These are phyloP conservation scores for Caenorhabditis sp. DNA, from an alignment of 2,888 invertebrate species.

Conservation along the genomic window DNA sequence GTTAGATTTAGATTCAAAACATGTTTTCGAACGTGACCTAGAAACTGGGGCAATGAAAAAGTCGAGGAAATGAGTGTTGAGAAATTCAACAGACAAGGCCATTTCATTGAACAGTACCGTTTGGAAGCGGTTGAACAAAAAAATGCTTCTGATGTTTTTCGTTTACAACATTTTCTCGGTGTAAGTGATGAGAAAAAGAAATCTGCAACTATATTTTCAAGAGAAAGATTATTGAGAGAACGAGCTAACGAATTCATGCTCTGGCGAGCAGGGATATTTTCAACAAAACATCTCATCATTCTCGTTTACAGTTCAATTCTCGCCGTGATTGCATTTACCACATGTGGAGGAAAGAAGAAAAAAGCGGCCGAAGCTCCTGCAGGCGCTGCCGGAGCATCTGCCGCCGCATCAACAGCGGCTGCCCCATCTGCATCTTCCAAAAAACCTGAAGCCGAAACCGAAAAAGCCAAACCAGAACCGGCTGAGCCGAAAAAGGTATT, in stretches of 20 bases:
- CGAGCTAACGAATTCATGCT: no score
- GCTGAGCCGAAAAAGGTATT: neutral
- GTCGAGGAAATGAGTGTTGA: no score
- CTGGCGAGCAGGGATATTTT: no score
- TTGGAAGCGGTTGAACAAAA: neutral
- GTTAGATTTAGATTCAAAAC: no score
- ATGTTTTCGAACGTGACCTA: neutral
- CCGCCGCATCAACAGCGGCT: neutral
- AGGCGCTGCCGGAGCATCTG: no score
- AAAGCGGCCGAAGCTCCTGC: neutral
- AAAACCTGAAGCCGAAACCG: neutral
- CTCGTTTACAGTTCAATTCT: neutral
- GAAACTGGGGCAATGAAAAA: no score
- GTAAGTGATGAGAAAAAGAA: neutral
- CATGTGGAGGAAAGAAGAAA: neutral
- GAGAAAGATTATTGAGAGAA: no score
- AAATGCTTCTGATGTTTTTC: neutral
- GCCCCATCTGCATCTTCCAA: neutral
- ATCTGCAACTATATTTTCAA: no score
- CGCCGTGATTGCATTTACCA: neutral
- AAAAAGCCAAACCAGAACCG: neutral
- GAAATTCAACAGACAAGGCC: neutral
- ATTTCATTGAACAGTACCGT: neutral
- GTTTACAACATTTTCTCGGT: constrained; percentile 5
- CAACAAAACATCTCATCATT: no score